A percentile compares a stretch with the other conserved stretches of the same genome.
These are phyloP conservation scores for Halichondria panicea DNA, from an alignment of 37 sponge, comb jelly and placozoan species.

Conservation along the genomic window DNA sequence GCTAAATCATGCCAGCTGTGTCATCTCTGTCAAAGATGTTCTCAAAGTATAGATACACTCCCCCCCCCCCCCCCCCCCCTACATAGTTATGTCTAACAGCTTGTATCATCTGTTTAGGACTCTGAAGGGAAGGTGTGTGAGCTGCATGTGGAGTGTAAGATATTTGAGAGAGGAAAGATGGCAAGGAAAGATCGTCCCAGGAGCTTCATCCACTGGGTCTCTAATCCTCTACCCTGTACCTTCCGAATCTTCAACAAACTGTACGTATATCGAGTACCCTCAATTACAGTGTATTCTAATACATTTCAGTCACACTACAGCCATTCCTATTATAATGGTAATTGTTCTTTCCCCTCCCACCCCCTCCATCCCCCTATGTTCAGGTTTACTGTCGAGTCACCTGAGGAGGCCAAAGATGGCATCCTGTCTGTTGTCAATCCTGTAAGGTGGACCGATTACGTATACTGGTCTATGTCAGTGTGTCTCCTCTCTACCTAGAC, in stretches of 20 bases:
- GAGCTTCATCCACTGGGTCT: constrained; percentile 97
- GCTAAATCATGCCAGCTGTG: constrained; percentile 77
- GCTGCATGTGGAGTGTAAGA: constrained; percentile 46
- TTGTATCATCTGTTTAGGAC: constrained; percentile 24
- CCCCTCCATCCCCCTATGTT: background rate
- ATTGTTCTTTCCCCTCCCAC: background rate
- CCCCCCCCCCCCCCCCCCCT: background rate
- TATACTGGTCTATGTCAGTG: too few species aligned
- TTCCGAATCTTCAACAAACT: constrained; percentile 74
- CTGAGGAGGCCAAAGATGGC: constrained; percentile 74
- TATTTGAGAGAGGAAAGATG: constrained; percentile 25
- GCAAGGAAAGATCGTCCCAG: constrained; percentile 61
- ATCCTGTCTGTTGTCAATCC: constrained; percentile 67
- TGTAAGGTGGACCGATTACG: too few species aligned
- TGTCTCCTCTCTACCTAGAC: too few species aligned
- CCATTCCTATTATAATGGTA: too few species aligned
- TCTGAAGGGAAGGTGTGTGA: constrained; percentile 50
- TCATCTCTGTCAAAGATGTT: constrained; percentile 67
- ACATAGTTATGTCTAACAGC: background rate
- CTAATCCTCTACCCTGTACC: constrained; percentile 69
- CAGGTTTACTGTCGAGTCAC: constrained; percentile 68
- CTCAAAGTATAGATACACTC: constrained; percentile 38
- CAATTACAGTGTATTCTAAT: too few species aligned
- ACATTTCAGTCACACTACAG: background rate
- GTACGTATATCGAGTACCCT: too few species aligned